Percentiles rank a stretch among this genome's conserved stretches.
Evolutionary conservation across 1,140 invertebrate species (phyloP).

Genomic region (Trichoplusia ni): DNA sequence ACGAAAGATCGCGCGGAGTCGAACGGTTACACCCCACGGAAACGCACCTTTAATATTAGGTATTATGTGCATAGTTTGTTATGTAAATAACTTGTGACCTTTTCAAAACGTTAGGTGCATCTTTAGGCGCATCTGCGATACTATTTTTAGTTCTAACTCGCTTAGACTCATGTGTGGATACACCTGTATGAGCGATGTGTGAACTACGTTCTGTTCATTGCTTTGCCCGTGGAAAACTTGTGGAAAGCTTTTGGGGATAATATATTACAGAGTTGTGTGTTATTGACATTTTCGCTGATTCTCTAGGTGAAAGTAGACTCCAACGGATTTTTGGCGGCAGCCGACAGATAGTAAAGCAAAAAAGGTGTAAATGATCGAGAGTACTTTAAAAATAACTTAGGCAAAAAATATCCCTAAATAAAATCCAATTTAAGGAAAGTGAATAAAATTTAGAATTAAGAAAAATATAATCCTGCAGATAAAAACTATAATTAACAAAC

Average conservation of each 20-base stretch:
- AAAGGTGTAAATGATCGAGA: no score
- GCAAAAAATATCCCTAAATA: no score
- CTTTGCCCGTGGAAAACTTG: not conserved
- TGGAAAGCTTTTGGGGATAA: not conserved
- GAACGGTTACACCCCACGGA: no score
- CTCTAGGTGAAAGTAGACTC: no score
- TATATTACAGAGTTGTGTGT: not conserved
- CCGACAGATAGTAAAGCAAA: no score
- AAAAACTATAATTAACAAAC: not conserved
- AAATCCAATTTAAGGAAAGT: no score
- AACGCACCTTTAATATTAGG: not conserved
- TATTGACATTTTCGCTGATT: not conserved
- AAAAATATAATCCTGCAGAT: no score
- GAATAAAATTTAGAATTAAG: no score
- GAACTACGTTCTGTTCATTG: not conserved
- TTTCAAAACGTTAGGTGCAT: constrained; percentile 34
- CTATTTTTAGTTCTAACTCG: constrained; percentile 33
- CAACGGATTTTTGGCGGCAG: no score
- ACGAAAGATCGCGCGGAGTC: no score
- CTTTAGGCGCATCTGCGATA: constrained; percentile 30
- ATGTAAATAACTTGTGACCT: constrained; percentile 35
- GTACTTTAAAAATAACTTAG: no score
- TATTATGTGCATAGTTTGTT: constrained; percentile 29
- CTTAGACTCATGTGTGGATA: not conserved
- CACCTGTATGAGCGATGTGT: constrained; percentile 16